Base-by-base conservation (phyloP, 2,888 invertebrate species). In the Cetonia aurata region DNA sequence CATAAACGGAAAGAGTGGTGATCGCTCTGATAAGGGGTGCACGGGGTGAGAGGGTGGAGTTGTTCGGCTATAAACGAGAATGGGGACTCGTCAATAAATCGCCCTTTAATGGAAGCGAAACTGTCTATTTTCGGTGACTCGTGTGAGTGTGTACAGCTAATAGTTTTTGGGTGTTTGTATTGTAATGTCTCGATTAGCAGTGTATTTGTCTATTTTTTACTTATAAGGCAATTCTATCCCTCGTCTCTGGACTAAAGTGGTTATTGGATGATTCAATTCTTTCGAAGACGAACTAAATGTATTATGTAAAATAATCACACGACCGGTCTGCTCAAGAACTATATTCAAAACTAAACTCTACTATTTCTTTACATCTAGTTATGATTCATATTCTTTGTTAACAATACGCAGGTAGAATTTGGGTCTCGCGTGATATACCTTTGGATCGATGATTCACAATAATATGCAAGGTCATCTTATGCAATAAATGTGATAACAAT, bases 51-150 rank as follows among this genome's bases (percentile, higher is more conserved):
- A 33, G 17, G 37, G 50, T 50, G 50, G 50, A 0, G 50, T 15
- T 1, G 17, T 50, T 52, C 62, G 15, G 9, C 42, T 25, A 9
- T 57, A 56, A 56, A 42, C 41, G 48, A 33, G 50, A 65, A n/a
- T n/a, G n/a, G n/a, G n/a, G 62, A 65, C 46, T 50, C 50, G 50
- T 65, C 62, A 65, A 65, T 65, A 65, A 65, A 65, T 65, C 52
- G 62, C 48, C 62, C 50, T 37, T 65, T 65, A 65, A 65, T 65
- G 62, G 62, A 65, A 50, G 48, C 52, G 52, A 65, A 65, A 65
- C 62, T 65, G 62, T 52, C 62, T 65, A 52, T 65, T 65, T 65
- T 41, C 19, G 50, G 15, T 33, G 15, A 15, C 33, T 37, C 17
- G 33, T 50, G 46, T 50, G 50, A 37, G 62, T 37, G 62, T 19